phyloP scores from a whole-genome alignment of 2,113 vertebrate genomes.

The Oophaga pumilio region DNA sequence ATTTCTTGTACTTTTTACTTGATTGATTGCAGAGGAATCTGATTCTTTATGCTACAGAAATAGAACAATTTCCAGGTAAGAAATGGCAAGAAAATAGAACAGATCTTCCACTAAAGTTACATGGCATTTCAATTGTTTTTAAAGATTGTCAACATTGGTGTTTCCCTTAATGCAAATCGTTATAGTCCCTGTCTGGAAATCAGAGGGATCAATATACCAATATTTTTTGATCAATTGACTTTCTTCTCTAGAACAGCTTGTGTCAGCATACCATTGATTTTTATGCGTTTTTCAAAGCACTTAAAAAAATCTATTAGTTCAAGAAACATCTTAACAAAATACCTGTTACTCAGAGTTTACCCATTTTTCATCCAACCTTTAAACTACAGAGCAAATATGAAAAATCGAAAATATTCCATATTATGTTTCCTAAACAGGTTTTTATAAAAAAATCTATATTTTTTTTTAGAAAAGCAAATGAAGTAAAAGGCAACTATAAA shows the following conservation, averaged over 20 bases:
- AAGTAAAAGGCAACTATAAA: neutral
- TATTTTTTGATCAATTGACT: constrained; percentile 54
- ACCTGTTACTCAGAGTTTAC: neutral
- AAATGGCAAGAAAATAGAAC: neutral
- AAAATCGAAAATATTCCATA: neutral
- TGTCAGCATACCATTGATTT: constrained; percentile 50
- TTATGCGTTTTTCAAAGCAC: constrained; percentile 29
- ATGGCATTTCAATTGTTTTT: constrained; percentile 9
- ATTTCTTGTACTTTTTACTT: neutral
- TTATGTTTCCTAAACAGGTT: neutral
- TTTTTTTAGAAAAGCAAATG: too few relatives aligned
- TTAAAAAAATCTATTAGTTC: constrained; percentile 42
- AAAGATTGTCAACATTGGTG: constrained; percentile 1
- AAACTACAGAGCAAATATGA: neutral
- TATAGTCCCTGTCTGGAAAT: constrained; percentile 51
- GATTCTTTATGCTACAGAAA: neutral
- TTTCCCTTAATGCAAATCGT: constrained; percentile 49
- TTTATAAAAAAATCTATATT: neutral
- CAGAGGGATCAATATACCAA: constrained; percentile 49
- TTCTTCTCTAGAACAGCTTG: constrained; percentile 40
- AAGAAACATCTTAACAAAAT: constrained; percentile 41
- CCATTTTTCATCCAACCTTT: constrained; percentile 31
- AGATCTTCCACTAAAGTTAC: constrained; percentile 7
- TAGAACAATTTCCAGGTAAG: neutral
- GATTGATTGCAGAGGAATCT: neutral